These are phyloP conservation scores for Garra rufa DNA, from an alignment of 2,113 vertebrate genomes.

Conservation along the genomic window DNA sequence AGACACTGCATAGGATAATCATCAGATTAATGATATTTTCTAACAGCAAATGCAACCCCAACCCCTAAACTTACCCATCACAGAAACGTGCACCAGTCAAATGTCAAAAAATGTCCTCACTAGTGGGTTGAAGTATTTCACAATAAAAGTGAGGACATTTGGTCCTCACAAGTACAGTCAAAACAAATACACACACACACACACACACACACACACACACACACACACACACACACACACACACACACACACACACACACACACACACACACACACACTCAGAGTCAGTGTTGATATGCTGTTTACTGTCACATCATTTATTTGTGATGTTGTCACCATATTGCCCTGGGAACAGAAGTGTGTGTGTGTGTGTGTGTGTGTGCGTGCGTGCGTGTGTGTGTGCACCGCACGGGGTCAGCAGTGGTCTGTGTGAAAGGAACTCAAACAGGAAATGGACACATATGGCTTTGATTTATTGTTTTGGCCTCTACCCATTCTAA, in stretches of 20 bases:
- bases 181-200: neutral
- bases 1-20: no score
- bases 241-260: neutral
- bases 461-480: constrained; percentile 92
- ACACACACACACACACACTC: constrained; percentile 66
- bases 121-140: neutral
- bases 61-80: neutral
- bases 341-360: constrained; percentile 67
- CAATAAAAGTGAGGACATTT: neutral
- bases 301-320: constrained; percentile 90
- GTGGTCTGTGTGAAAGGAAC: constrained; percentile 86
- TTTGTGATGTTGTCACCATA: constrained; percentile 83
- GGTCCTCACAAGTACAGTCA: neutral
- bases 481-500: constrained; percentile 87
- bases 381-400: constrained; percentile 24
- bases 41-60: neutral
- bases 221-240: neutral
- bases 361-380: constrained; percentile 1
- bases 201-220: neutral
- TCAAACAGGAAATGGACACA: constrained; percentile 93
- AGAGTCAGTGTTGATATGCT: constrained; percentile 83
- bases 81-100: neutral
- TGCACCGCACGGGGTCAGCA: constrained; percentile 75
- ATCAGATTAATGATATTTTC: neutral
- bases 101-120: neutral